Conservation (phyloP, 37 sponge, comb jelly and placozoan genomes). For the Chondrosia reniformis region DNA sequence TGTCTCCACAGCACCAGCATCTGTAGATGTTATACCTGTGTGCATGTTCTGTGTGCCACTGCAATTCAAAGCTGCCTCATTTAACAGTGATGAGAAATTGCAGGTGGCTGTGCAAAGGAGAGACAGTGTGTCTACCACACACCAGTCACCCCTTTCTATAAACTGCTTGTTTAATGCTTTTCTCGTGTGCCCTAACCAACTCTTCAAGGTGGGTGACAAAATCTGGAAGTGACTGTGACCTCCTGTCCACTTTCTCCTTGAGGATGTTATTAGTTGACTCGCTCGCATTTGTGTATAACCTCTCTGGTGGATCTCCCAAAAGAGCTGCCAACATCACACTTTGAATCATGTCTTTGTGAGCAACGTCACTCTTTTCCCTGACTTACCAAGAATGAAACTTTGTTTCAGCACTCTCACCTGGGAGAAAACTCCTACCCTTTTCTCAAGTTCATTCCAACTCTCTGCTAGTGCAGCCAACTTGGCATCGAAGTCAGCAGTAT, state of each 20-base stretch:
- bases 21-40: not conserved
- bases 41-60: not conserved
- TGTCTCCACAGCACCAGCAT: not conserved
- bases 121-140: not conserved
- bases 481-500: too few species aligned
- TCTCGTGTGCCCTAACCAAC: not conserved
- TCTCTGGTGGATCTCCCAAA: too few species aligned
- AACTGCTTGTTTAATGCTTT: not conserved
- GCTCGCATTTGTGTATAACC: too few species aligned
- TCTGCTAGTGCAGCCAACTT: too few species aligned
- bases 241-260: not conserved
- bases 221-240: not conserved
- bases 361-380: too few species aligned
- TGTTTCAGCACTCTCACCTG: too few species aligned
- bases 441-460: too few species aligned
- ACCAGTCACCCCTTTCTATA: not conserved
- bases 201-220: conserved; percentile 1
- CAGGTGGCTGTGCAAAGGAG: not conserved
- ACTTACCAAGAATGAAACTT: too few species aligned
- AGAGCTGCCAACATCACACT: too few species aligned
- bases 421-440: too few species aligned
- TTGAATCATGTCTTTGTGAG: too few species aligned
- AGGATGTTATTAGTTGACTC: too few species aligned
- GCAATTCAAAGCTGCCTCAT: not conserved
- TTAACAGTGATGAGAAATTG: not conserved